Evolutionary conservation across 2,113 vertebrate genomes (phyloP), one percentile per base, ranked within the genome.

Genomic region (Eudyptes chrysolophus): DNA sequence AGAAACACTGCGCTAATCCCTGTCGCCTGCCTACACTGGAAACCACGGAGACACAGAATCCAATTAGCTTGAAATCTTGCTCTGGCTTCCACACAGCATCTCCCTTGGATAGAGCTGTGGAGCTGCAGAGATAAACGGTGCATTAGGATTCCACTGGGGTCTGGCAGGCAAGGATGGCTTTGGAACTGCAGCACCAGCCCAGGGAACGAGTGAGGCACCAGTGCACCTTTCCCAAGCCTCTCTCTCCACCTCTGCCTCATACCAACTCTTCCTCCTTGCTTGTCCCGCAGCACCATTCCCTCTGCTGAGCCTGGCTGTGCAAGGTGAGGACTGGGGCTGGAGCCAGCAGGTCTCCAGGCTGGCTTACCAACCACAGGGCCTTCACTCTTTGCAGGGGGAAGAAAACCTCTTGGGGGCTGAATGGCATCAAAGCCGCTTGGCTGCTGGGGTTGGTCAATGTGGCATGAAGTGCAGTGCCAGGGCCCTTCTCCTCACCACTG

Each of bases 1-100:
- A 87, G 92, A 90, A 94, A 81, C 83, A 49, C 86, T 11, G 57
- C 72, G 44, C 89, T 94, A 89, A 75, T 83, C 93, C 80, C 60
- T 38, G 78, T 49, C 10, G 4, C 82, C 84, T 80, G 80, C 94
- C 94, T 90, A 52, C 54, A 78, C 3, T 11, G 81, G 79, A 66
- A 97, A 87, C 84, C 91, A 94, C 76, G 8, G 94, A 97, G 93
- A 93, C 94, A 92, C 72, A 96, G 97, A 97, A 97, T 97, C 95
- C 97, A 98, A 97, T 98, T 98, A 98, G 97, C 94, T 49, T 79
- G 92, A 94, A 94, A 97, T 89, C 84, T 89, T 93, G 96, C 97
- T 94, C 97, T 30, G 40, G 60, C 96, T 96, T 95, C 87, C 1
- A 40, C 75, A 64, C 83, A 96, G 89, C 84, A n/a, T 89, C 64